Evolutionary conservation across 2,888 invertebrate genomes (phyloP).

Genomic region (Drosophila birchii): DNA sequence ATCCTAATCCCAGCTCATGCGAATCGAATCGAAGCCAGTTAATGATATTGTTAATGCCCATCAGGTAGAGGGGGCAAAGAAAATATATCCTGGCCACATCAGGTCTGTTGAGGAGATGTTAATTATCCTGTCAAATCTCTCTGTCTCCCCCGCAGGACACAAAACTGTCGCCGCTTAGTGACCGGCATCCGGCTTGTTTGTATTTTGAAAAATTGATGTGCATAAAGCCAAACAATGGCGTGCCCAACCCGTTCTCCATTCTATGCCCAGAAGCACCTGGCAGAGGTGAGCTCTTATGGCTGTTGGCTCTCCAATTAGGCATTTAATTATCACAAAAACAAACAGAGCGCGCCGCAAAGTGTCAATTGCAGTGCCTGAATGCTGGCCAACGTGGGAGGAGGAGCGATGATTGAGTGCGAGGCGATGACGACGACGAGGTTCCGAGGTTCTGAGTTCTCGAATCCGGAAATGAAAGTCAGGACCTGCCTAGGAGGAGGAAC

Average conservation of each 20-base stretch:
- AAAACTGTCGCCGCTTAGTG: slow-evolving; percentile 3
- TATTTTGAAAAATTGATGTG: slow-evolving; percentile 40
- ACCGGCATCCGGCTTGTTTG: slow-evolving; percentile 7
- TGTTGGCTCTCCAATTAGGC: slow-evolving; percentile 30
- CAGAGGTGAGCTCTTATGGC: neutral
- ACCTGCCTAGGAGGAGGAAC: neutral
- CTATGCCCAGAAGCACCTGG: neutral
- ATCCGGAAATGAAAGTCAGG: slow-evolving; percentile 19
- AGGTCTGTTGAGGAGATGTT: slow-evolving; percentile 26
- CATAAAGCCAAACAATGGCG: slow-evolving; percentile 33
- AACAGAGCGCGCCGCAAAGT: slow-evolving; percentile 22
- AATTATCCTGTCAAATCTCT: slow-evolving; percentile 49
- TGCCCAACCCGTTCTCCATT: slow-evolving; percentile 26
- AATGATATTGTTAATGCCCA: slow-evolving; percentile 41
- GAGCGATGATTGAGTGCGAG: slow-evolving; percentile 27
- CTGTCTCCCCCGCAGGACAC: neutral
- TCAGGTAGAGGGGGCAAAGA: slow-evolving; percentile 1
- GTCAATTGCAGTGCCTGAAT: slow-evolving; percentile 37
- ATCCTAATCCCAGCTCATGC: neutral
- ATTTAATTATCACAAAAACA: slow-evolving; percentile 32
- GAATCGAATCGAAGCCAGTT: slow-evolving; percentile 9
- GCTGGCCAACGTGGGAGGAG: neutral
- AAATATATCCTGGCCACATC: slow-evolving; percentile 5
- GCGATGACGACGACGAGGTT: slow-evolving; percentile 4
- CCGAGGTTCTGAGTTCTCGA: neutral